Evolutionary conservation across 2,797 vertebrate genomes (phyloP), one percentile per base, ranked within the genome.

Genomic region (Danio albolineatus): DNA sequence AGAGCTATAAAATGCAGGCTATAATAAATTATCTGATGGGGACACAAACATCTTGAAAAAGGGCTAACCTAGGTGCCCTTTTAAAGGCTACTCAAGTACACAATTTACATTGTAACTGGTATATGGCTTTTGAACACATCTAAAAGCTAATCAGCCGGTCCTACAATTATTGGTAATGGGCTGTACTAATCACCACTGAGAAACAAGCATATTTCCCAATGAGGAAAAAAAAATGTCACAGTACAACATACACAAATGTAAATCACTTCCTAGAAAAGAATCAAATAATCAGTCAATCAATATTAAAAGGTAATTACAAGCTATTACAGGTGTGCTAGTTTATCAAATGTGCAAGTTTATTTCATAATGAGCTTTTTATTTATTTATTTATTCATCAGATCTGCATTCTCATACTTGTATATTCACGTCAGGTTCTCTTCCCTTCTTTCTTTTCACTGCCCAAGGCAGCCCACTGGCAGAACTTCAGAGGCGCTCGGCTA

Each of bases 401-500:
- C 49, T 48, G 21, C 28, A 61, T 71, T 78, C 38, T 48, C 38
- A 56, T 67, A 57, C 62, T 53, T 69, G 62, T 17, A 81, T 78
- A 84, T 85, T 80, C 83, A 80, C 65, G 78, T 87, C 73, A 75
- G 73, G 54, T 82, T 85, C 82, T 62, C 83, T 87, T 88, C 87
- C 76, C 86, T 86, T 77, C 57, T 81, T 69, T 65, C 85, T 86
- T 85, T 87, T 76, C 84, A 65, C 43, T 76, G 90, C 91, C 86
- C 53, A 46, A 73, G 89, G 91, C 89, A 85, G 80, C 88, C 89
- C 83, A 64, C 67, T 81, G 87, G 89, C 90, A 83, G 82, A 82
- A 75, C 85, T 89, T 84, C 83, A 81, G 36, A 89, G 89, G 71
- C 75, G 73, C 88, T 88, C 88, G 89, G 81, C 88, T 85, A 89